These are phyloP conservation scores for Tanypteryx hageni DNA, from an alignment of 2,888 invertebrate genomes.

Conservation along the genomic window DNA sequence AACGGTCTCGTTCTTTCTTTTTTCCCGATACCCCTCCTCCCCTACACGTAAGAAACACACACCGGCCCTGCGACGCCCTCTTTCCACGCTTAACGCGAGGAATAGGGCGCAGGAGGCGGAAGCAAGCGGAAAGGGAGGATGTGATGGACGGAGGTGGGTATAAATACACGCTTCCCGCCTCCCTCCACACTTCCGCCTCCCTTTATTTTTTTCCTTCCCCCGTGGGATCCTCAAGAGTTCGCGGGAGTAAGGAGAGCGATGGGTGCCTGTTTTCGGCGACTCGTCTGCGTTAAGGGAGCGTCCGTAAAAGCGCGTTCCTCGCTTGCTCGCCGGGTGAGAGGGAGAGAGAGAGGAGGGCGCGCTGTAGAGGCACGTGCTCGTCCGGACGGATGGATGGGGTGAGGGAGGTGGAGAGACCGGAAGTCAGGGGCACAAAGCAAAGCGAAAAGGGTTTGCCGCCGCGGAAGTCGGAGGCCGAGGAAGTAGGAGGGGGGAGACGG, in stretches of 20 bases:
- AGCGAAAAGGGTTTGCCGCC: background rate
- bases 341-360: background rate
- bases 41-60: background rate
- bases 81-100: background rate
- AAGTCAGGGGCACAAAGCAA: background rate
- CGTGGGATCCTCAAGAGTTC: too few species aligned
- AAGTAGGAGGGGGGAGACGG: background rate
- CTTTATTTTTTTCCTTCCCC: too few species aligned
- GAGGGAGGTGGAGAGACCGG: background rate
- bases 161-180: too few species aligned
- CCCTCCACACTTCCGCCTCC: too few species aligned
- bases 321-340: background rate
- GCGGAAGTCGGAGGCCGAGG: background rate
- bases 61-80: too few species aligned
- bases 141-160: background rate
- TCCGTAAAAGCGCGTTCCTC: too few species aligned
- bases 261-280: too few species aligned
- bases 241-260: too few species aligned
- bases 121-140: background rate
- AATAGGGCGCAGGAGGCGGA: background rate
- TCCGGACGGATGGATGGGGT: background rate
- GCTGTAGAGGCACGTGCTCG: slow-evolving; percentile 22
- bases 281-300: too few species aligned
- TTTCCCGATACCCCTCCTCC: background rate
- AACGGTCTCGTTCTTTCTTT: background rate